Base-by-base conservation (phyloP, 2,113 vertebrate genomes). In the Thunnus thynnus region DNA sequence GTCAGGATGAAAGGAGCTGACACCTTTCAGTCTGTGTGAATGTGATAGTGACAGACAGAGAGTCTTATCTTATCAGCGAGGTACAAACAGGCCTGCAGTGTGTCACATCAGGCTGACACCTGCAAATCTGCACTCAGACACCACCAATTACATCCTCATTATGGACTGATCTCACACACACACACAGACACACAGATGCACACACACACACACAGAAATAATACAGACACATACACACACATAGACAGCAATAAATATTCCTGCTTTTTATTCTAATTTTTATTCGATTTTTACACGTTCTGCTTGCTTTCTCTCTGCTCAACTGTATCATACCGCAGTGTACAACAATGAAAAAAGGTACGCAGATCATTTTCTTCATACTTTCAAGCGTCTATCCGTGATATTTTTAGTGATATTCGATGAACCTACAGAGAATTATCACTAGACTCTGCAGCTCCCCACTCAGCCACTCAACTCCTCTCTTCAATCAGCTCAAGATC, bases 31-130 rank as follows among this genome's bases (percentile, higher is more conserved):
- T 83, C 27, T 54, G 76, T 78, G 83, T 86, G 66, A 56, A 51
- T 18, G 72, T 58, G 67, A 76, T 25, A n/a, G 61, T 47, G 78
- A 83, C 67, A 60, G 75, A 87, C 44, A 32, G 63, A 0, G 13
- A 22, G 86, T 82, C 63, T 61, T 79, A 87, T 91, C 85, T 87
- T 80, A 91, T 90, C 90, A 65, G 73, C 2, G 14, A 5, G 58
- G 56, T 13, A 68, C 71, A 65, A 79, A 83, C 80, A 74, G 79
- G 70, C 76, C 76, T 17, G 72, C 65, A 54, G 70, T 44, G 82
- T 75, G 67, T 67, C 55, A 3, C 77, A 66, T 62, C 78, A 20
- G 58, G 16, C 73, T 76, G 83, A 87, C 88, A 80, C 80, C 88
- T 58, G 58, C 68, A 48, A 58, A 65, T 86, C 83, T 71, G 16